Percentiles rank a stretch among this genome's conserved stretches.
phyloP scores from a whole-genome alignment of 2,113 vertebrate species.

The Chaetops frenatus region DNA sequence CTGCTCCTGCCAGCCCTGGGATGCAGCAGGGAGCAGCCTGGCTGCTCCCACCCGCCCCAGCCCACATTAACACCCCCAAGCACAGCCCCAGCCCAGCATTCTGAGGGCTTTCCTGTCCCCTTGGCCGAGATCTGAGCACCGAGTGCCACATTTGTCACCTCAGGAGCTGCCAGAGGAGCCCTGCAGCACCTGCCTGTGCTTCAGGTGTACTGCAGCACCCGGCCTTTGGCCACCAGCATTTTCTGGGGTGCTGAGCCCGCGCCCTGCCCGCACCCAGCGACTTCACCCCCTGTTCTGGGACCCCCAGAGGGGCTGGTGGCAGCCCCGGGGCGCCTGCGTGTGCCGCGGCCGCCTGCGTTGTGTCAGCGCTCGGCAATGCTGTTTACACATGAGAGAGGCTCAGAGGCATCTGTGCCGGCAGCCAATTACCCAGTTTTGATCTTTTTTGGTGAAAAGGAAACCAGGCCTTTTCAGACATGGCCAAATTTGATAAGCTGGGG shows the following conservation, averaged over 20 bases:
- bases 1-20: not conserved
- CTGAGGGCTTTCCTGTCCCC: fast-evolving
- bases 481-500: conserved; percentile 62
- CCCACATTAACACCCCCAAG: fast-evolving
- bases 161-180: not conserved
- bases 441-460: conserved; percentile 72
- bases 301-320: not conserved
- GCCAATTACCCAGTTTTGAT: conserved; percentile 68
- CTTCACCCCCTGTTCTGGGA: not conserved
- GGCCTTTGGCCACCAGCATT: not conserved
- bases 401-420: conserved; percentile 52
- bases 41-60: not conserved
- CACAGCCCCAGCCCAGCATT: not conserved
- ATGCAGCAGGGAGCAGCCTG: not conserved
- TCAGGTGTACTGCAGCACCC: fast-evolving
- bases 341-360: conserved; percentile 27
- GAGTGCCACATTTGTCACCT: not conserved
- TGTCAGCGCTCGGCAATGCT: conserved; percentile 64
- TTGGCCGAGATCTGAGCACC: not conserved
- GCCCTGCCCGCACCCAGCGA: not conserved
- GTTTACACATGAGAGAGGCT: conserved; percentile 65
- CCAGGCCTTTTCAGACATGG: conserved; percentile 52
- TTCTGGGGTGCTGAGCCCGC: not conserved
- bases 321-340: not conserved
- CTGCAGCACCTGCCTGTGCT: not conserved